Evolutionary conservation across 2,113 vertebrate genomes (phyloP).

Genomic region (Cyprinus carpio): DNA sequence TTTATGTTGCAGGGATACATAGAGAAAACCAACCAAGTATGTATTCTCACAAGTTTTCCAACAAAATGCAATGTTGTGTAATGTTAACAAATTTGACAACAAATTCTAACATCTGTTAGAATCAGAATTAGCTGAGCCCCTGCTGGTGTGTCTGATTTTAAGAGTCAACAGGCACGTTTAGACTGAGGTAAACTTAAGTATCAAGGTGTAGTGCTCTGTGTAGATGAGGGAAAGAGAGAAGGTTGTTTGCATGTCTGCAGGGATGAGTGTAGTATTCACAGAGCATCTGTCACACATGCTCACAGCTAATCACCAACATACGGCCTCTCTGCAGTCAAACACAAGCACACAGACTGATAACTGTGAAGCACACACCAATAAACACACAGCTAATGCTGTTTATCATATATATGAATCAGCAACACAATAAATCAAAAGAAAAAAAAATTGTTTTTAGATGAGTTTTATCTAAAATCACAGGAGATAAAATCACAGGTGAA

Average conservation of each 20-base stretch:
- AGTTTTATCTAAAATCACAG: not conserved
- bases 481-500: not conserved
- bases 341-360: conserved; percentile 12
- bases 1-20: not conserved
- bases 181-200: conserved; percentile 17
- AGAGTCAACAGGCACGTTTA: not conserved
- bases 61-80: not conserved
- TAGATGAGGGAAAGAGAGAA: not conserved
- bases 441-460: not conserved
- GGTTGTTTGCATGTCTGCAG: conserved; percentile 20
- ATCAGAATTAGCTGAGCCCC: conserved; percentile 1
- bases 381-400: not conserved
- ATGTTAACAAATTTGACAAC: not conserved
- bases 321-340: conserved; percentile 35
- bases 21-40: too few species aligned
- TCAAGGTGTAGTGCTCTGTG: conserved; percentile 23
- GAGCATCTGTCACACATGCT: conserved; percentile 38
- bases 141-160: not conserved
- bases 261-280: conserved; percentile 39
- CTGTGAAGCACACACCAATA: not conserved
- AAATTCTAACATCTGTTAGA: not conserved
- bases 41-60: too few species aligned
- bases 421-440: not conserved
- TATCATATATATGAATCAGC: not conserved
- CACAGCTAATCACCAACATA: conserved; percentile 44